Evolutionary conservation across 2,113 vertebrate genomes (phyloP).

Genomic region (Xyliphius kryptos): DNA sequence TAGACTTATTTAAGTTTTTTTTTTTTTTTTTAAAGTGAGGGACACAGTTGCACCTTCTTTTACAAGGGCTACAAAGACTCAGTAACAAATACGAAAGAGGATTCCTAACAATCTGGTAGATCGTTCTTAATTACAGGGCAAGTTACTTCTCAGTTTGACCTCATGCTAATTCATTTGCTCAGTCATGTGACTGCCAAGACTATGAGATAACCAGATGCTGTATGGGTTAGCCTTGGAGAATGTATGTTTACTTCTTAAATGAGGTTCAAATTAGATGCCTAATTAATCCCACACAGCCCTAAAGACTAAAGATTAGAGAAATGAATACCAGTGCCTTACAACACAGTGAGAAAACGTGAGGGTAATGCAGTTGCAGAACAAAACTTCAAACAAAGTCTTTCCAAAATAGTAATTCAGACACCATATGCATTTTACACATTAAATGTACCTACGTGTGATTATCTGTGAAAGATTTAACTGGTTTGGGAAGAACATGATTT

Average conservation of each 20-base stretch:
- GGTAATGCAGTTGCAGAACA: neutral
- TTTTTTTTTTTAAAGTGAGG: no score
- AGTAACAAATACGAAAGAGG: no score
- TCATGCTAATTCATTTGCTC: neutral
- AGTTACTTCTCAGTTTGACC: neutral
- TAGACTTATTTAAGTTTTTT: no score
- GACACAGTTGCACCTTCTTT: no score
- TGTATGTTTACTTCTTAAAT: conserved; percentile 33
- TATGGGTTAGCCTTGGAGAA: conserved; percentile 12
- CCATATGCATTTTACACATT: no score
- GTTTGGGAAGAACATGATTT: no score
- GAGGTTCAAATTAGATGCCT: conserved; percentile 29
- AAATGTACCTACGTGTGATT: no score
- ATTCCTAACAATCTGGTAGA: neutral
- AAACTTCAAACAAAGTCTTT: neutral
- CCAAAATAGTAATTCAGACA: neutral
- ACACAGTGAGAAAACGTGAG: conserved; percentile 1
- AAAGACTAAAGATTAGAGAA: conserved; percentile 32
- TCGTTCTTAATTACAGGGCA: neutral
- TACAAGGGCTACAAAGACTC: no score
- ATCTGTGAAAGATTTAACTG: neutral
- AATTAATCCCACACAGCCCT: conserved; percentile 37
- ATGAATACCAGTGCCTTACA: conserved; percentile 32
- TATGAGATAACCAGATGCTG: conserved; percentile 11
- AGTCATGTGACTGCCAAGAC: conserved; percentile 2